phyloP scores from a whole-genome alignment of 2,113 vertebrate genomes.

The Amazona vittata region DNA sequence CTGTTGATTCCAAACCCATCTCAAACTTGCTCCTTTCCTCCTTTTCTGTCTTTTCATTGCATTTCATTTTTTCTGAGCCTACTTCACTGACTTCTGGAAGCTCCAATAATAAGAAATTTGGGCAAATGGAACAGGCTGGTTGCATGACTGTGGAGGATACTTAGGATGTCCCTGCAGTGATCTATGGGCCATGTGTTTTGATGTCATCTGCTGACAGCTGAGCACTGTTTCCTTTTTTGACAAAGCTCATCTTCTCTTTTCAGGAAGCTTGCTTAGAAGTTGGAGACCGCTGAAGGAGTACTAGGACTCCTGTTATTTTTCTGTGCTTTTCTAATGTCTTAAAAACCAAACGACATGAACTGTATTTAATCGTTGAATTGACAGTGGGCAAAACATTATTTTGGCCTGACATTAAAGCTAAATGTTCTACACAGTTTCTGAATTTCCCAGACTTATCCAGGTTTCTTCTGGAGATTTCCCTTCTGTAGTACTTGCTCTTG shows the following conservation, averaged over 20 bases:
- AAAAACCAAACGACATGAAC: background rate
- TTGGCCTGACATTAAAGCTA: background rate
- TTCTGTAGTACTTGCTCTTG: background rate
- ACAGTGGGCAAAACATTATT: background rate
- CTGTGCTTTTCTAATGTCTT: background rate
- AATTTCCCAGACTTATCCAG: background rate
- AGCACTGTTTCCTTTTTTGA: background rate
- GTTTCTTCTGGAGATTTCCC: background rate
- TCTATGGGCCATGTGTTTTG: background rate
- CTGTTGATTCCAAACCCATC: background rate
- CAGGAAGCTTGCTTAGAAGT: background rate
- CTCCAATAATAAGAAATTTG: background rate
- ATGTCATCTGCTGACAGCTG: background rate
- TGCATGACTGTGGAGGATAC: background rate
- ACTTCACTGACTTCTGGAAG: background rate
- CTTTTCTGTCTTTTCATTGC: background rate
- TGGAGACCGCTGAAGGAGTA: background rate
- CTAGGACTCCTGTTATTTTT: background rate
- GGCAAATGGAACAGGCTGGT: background rate
- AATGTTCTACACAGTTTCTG: background rate
- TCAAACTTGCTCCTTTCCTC: background rate
- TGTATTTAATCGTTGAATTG: accelerated
- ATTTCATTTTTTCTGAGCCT: background rate
- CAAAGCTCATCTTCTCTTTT: background rate
- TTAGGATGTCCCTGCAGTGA: background rate